Base-by-base conservation (phyloP, 2,113 vertebrate genomes). In the Micromys minutus region DNA sequence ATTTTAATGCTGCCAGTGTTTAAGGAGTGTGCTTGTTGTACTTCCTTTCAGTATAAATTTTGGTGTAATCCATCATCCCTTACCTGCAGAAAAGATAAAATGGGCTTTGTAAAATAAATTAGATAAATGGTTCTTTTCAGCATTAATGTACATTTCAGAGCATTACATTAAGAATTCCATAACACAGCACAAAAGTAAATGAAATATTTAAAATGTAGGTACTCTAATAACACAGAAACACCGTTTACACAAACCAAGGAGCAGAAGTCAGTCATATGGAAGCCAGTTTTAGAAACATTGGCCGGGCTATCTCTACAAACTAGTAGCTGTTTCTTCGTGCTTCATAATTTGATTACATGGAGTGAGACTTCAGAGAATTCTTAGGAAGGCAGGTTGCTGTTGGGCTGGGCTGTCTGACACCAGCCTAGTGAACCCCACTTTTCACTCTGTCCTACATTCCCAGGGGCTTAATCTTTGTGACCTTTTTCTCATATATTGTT, bases 91-190 rank as follows among this genome's bases (percentile, higher is more conserved):
- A 90, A 97, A 94, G 92, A 89, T 71, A 29, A 86, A 94, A 31
- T 69, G 79, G 45, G 5, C 77, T 94, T 91, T 87, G 87, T 39
- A 21, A 89, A 93, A 90, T 61, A 84, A 74, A 93, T 67, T 55
- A 89, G 74, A 26, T 36, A 75, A 52, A 76, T 55, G 9, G 93
- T 91, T 61, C 90, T 88, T 93, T 96, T 97, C 87, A 95, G 74
- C 81, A 52, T 89, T 90, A 74, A 91, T 95, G 96, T 97, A 96
- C 36, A 85, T 93, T 97, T 94, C 63, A 97, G 94, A 97, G 94
- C 75, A 65, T 93, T 97, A 67, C 85, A 96, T 96, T 97, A 97
- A 97, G 95, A 97, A 57, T 87, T 89, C 72, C 91, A 96, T 96
- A 94, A 97, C 97, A 69, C 11, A 92, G 26, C 57, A 19, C 1